Base-by-base conservation (phyloP, 2,113 vertebrate species). In the Blennius ocellaris region DNA sequence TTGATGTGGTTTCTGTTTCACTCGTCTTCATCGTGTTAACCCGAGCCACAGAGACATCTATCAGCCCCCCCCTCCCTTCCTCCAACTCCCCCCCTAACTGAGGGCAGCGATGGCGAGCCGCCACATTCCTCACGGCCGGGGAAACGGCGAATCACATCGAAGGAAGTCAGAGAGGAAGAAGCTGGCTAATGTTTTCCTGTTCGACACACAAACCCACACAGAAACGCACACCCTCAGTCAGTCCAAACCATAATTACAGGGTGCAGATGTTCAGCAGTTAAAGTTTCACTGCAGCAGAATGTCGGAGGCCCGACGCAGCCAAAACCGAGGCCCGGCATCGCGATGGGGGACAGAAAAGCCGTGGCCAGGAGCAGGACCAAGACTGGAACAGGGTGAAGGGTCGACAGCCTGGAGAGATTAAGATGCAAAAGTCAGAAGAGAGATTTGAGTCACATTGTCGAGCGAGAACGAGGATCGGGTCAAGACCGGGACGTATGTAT, bases 171-270 rank as follows among this genome's bases (percentile, higher is more conserved):
- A 73, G 74, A 83, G 67, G 80, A 85, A 83, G 82, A 87, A 80
- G 68, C 62, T 81, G 21, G 62, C 54, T 85, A 78, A 85, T 67
- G 63, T 12, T 69, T 83, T 81, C 81, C 82, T 83, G 77, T 75
- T 43, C 21, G 4, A 39, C 30, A 15, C 45, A 7, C 2, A 48
- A 15, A 15, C 45, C 14, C 41, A 39, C 48, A 36, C 41, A 6
- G 21, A 50, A 57, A 45, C 38, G 73, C 81, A 64, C 62, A 64
- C 44, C 17, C 48, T 7, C 69, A 44, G 30, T 5, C 60, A 8
- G 49, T 85, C 73, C 76, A 86, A 55, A 82, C 81, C 82, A 87
- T 83, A 83, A 85, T 87, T 82, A 86, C 63, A 82, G 79, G 63
- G 62, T 84, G 55, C 59, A 74, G 71, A 85, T 75, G 62, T 73